Percentiles rank a stretch among this genome's conserved stretches.
Evolutionary conservation across 2,113 vertebrate species (phyloP).

Genomic region (Redunca redunca): DNA sequence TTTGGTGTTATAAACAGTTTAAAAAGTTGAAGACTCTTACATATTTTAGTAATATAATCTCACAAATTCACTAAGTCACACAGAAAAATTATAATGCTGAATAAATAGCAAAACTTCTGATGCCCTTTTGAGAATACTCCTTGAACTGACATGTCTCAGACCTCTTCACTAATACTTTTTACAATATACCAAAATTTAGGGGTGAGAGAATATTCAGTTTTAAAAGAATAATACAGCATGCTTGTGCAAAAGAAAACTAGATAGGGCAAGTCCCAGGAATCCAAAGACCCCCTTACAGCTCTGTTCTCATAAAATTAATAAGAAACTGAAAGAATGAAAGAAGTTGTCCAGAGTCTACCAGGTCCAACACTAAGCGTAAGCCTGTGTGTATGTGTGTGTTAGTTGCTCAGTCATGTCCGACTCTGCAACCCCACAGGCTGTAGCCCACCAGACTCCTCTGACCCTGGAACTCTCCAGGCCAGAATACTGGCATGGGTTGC

Average conservation of each 20-base stretch:
- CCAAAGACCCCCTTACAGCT: neutral
- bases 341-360: neutral
- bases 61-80: neutral
- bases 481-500: neutral
- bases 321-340: neutral
- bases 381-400: neutral
- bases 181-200: neutral
- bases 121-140: neutral
- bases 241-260: neutral
- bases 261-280: neutral
- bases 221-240: neutral
- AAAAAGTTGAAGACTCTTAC: neutral
- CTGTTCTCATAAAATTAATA: neutral
- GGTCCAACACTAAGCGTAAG: neutral
- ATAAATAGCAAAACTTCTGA: neutral
- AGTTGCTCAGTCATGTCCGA: neutral
- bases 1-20: constrained; percentile 31
- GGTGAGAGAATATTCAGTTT: neutral
- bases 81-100: neutral
- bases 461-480: neutral
- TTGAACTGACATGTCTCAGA: neutral
- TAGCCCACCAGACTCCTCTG: neutral
- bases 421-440: neutral
- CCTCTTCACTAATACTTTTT: neutral
- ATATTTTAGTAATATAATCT: neutral